Base-by-base conservation (phyloP, 1,140 invertebrate species). In the Armadillidium nasatum region DNA sequence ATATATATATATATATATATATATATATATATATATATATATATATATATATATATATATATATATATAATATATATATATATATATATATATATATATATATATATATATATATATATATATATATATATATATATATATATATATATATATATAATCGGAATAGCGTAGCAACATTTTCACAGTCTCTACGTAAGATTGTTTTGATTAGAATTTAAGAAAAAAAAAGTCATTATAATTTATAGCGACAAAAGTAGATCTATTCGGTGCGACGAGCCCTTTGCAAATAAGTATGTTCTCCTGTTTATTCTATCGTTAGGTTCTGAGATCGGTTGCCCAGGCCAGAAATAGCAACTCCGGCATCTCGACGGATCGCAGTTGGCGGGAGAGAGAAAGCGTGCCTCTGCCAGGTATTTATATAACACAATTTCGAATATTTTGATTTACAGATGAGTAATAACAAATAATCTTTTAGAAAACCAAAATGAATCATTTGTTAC, bases 21-120 rank as follows among this genome's bases (percentile, higher is more conserved):
- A 11, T 70, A 4, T 3, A 70, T 70, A 70, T 70, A 70, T 70
- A 70, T 70, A 70, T 70, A 70, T 70, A 70, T 70, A 21, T 21
- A 70, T 70, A 70, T 70, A 70, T 70, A 70, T 70, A 70, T 70
- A 70, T 70, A 70, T 70, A 70, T 70, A 70, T 70, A 70, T 70
- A 4, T 70, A 4, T 70, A 33, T 70, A 70, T 70, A 4, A 70
- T 70, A 70, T 70, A 33, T 33, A 33, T 33, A 33, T 33, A 70
- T n/a, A 21, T 70, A 70, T 70, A 21, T 70, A 23, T 70, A 23
- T 21, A 23, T 70, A 23, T n/a, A 21, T 70, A 23, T 70, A 23
- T 70, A 23, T 70, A 70, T 70, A 70, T 70, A 70, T 70, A 70
- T 70, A 70, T 70, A 70, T 70, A 23, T 70, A 70, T 70, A 70